A percentile compares a stretch with the other conserved stretches of the same genome.
Evolutionary conservation across 2,888 invertebrate genomes (phyloP).

Genomic region (Callyntrura guangdongensis): DNA sequence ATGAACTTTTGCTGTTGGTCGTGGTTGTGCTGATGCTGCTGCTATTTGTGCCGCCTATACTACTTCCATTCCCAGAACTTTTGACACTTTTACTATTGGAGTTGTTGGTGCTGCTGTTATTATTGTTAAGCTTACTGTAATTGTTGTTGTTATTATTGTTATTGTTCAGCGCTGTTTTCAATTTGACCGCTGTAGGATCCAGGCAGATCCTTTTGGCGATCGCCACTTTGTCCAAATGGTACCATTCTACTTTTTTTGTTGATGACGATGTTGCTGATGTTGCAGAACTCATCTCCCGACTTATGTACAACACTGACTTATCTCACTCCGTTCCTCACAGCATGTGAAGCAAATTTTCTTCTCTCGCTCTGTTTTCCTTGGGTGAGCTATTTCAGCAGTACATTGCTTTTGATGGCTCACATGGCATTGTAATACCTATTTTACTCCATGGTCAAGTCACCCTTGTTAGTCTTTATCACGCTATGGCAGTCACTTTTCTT

Average conservation of each 20-base stretch:
- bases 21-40: conserved; percentile 14
- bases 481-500: conserved; percentile 49
- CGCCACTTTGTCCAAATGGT: conserved; percentile 80
- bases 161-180: conserved; percentile 78
- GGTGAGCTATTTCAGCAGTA: not conserved
- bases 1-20: conserved; percentile 33
- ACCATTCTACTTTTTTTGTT: conserved; percentile 81
- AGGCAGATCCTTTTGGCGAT: conserved; percentile 78
- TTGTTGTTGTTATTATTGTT: conserved; percentile 76
- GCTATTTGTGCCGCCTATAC: conserved; percentile 18
- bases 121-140: conserved; percentile 49
- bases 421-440: not conserved
- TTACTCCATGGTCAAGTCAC: conserved; percentile 34
- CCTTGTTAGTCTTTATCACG: conserved; percentile 50
- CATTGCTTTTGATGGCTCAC: conserved; percentile 39
- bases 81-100: conserved; percentile 51
- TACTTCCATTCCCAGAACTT: conserved; percentile 21
- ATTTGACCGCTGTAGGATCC: conserved; percentile 75
- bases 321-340: conserved; percentile 49
- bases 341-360: conserved; percentile 43
- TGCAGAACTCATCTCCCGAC: conserved; percentile 79
- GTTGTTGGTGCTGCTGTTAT: not conserved
- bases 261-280: conserved; percentile 75
- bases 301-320: conserved; percentile 51
- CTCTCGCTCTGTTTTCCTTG: not conserved